These are phyloP conservation scores for Salvator merianae DNA, from an alignment of 2,113 vertebrate genomes.

Conservation along the genomic window DNA sequence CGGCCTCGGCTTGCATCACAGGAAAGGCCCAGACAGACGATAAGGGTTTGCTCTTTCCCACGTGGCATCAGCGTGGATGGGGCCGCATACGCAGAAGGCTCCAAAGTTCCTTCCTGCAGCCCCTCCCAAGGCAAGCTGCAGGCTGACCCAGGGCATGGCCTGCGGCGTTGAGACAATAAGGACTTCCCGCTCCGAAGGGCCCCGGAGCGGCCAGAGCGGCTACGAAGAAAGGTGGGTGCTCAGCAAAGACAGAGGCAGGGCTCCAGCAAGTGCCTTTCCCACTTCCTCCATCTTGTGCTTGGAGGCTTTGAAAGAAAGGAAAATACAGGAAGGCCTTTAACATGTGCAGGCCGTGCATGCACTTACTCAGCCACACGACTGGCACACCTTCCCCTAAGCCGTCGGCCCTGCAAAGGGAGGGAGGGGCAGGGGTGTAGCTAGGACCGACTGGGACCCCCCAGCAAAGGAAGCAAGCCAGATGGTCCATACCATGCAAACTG, in stretches of 20 bases:
- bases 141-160: constrained; percentile 7
- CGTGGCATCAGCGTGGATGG: neutral
- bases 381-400: too few species aligned
- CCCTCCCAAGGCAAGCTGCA: constrained; percentile 20
- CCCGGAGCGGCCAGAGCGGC: neutral
- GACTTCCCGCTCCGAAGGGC: neutral
- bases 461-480: too few species aligned
- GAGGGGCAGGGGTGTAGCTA: too few species aligned
- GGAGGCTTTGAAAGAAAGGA: neutral
- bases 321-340: neutral
- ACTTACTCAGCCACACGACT: too few species aligned
- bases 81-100: neutral
- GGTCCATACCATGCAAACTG: too few species aligned
- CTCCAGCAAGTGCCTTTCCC: neutral
- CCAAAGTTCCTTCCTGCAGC: constrained; percentile 26
- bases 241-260: neutral
- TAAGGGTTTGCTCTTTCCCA: neutral
- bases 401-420: too few species aligned
- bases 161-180: constrained; percentile 1
- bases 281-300: neutral
- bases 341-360: too few species aligned
- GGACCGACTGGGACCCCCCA: too few species aligned
- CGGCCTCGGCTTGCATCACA: neutral
- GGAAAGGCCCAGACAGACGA: neutral
- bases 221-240: neutral